Evolutionary conservation across 2,888 invertebrate genomes (phyloP), one percentile per base, ranked within the genome.

Genomic region (Invenusta paracnida): DNA sequence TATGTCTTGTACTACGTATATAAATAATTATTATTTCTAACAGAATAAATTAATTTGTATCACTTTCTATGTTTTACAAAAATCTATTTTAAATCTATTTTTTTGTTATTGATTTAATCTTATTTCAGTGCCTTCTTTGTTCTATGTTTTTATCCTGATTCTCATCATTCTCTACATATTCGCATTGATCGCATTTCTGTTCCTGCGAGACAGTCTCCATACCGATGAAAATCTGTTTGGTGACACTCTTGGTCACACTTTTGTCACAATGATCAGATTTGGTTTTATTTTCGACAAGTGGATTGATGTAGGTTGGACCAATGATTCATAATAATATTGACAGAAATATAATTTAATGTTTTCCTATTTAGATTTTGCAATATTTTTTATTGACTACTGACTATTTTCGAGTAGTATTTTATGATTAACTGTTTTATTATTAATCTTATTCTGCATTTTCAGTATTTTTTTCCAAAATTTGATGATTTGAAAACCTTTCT

Each of bases 131-230:
- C 30, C 85, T 27, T 83, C 87, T 13, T 85, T 88, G 88, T 67
- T 88, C 25, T 88, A 86, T 86, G 88, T 88, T 1, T 81, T 83
- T 13, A 86, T 88, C 48, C 83, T 88, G 29, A 86, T 86, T 2
- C 30, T 87, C 25, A 87, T 88, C 2, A 85, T 88, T 48, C 83
- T 88, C 28, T 88, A 88, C 85, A 87, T 88, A 28, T 88, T 88
- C 84, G 79, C 88, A 0, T 13, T 88, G 23, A 48, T 88, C 5
- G 87, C 85, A n/a, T 88, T 88, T 66, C 79, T 87, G 13, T 87
- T 88, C n/a, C 82, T 88, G 29, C 85, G 88, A 1, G 86, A 88
- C 30, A 85, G 86, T 29, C 85, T 83, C 79, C n/a, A 73, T n/a
- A 84, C 82, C 17, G 82, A 87, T n/a, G 29, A 83, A 0, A 85